Conservation (phyloP, 2,113 vertebrate genomes). For the Carettochelys insculpta region DNA sequence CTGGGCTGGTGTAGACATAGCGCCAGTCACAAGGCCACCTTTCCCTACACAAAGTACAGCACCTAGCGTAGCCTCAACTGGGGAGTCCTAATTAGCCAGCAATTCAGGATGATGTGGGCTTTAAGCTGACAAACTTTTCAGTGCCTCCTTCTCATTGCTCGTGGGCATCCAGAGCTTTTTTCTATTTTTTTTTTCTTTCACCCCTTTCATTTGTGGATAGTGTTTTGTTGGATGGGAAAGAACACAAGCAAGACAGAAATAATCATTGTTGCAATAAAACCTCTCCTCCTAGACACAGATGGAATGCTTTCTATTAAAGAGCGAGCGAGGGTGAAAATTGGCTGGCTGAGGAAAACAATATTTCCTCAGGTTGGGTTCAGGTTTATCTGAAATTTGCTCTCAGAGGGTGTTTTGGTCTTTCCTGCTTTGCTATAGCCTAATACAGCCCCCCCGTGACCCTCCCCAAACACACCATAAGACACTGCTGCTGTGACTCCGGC, state of each 20-base stretch:
- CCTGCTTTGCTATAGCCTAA: neutral
- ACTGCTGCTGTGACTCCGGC: neutral
- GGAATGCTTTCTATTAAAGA: slow-evolving; percentile 34
- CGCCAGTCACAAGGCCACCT: slow-evolving; percentile 11
- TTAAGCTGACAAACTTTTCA: slow-evolving; percentile 41
- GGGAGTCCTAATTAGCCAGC: slow-evolving; percentile 23
- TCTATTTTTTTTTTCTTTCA: too few species aligned
- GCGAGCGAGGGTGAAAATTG: slow-evolving; percentile 38
- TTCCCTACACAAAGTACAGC: neutral
- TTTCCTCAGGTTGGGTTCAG: slow-evolving; percentile 40
- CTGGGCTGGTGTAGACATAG: too few species aligned
- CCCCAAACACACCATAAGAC: neutral
- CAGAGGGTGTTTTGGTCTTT: neutral
- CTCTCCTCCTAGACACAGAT: slow-evolving; percentile 51
- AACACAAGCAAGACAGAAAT: slow-evolving; percentile 60
- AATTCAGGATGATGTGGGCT: slow-evolving; percentile 7
- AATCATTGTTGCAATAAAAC: slow-evolving; percentile 66
- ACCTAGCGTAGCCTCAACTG: neutral
- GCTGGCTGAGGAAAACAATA: slow-evolving; percentile 32
- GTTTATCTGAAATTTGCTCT: neutral
- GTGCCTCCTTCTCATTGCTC: neutral
- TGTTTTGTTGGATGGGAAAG: slow-evolving; percentile 64
- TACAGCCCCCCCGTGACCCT: neutral
- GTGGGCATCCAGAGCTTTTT: slow-evolving; percentile 9
- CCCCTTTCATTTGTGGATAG: slow-evolving; percentile 67